A percentile compares a stretch with the other conserved stretches of the same genome.
These are phyloP conservation scores for Molorchus minor DNA, from an alignment of 2,888 invertebrate species.

Conservation along the genomic window DNA sequence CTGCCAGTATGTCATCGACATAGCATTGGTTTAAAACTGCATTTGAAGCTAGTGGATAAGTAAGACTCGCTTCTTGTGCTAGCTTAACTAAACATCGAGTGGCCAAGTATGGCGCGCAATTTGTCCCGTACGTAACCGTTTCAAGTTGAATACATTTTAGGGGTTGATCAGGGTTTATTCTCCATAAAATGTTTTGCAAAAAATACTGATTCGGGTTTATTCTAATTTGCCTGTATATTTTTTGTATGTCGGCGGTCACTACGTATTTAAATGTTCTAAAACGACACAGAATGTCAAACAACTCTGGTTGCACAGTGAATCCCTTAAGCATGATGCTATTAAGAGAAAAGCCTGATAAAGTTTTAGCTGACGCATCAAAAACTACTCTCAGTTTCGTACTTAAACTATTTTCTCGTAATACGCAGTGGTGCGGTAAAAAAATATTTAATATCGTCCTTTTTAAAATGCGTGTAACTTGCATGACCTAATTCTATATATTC, in stretches of 20 bases:
- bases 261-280: slow-evolving; percentile 18
- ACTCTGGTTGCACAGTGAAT: slow-evolving; percentile 20
- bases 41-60: slow-evolving; percentile 17
- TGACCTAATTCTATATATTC: not conserved
- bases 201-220: slow-evolving; percentile 20
- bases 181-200: slow-evolving; percentile 32
- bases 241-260: slow-evolving; percentile 23
- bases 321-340: slow-evolving; percentile 22
- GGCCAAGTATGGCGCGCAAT: slow-evolving; percentile 25
- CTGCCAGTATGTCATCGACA: slow-evolving; percentile 26
- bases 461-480: not conserved
- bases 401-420: not conserved
- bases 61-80: slow-evolving; percentile 2
- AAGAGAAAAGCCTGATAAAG: slow-evolving; percentile 7
- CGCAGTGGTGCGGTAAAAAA: not conserved
- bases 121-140: slow-evolving; percentile 29
- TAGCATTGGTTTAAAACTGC: slow-evolving; percentile 18
- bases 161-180: slow-evolving; percentile 18
- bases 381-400: not conserved
- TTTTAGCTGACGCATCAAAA: slow-evolving; percentile 8
- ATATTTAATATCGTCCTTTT: not conserved
- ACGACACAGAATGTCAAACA: slow-evolving; percentile 24
- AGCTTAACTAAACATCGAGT: slow-evolving; percentile 25
- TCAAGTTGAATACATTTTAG: slow-evolving; percentile 16
- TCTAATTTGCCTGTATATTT: slow-evolving; percentile 29